Conservation (phyloP, 2,888 invertebrate species). For the Eupithecia inturbata region DNA sequence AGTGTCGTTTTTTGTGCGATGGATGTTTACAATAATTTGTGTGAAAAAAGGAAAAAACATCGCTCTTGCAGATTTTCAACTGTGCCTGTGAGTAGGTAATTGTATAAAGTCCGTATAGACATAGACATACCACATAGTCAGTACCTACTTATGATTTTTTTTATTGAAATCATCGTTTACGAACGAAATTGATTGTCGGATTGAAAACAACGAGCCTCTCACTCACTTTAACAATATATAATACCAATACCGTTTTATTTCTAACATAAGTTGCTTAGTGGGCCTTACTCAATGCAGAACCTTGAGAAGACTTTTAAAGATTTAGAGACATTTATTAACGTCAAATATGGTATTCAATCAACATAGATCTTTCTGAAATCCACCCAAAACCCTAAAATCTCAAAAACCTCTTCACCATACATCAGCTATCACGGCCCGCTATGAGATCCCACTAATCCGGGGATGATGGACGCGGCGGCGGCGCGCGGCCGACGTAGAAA, state of each 20-base stretch:
- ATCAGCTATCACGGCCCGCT: slow-evolving; percentile 7
- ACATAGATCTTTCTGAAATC: neutral
- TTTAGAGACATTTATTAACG: too few species aligned
- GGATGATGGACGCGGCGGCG: slow-evolving; percentile 41
- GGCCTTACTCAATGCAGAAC: too few species aligned
- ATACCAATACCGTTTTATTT: too few species aligned
- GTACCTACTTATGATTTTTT: too few species aligned
- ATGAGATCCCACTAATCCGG: slow-evolving; percentile 13
- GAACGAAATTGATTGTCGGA: neutral
- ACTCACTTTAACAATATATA: too few species aligned
- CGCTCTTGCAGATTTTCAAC: neutral
- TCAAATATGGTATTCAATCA: neutral
- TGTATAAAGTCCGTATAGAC: too few species aligned
- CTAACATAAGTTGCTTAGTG: too few species aligned
- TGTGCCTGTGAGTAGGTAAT: neutral
- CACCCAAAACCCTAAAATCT: slow-evolving; percentile 1
- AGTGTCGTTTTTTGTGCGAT: slow-evolving; percentile 15
- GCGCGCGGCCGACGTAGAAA: slow-evolving; percentile 42
- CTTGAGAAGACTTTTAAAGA: too few species aligned
- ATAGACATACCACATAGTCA: too few species aligned
- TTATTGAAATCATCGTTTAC: too few species aligned
- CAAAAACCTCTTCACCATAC: slow-evolving; percentile 8
- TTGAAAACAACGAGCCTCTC: too few species aligned
- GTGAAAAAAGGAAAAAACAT: neutral
- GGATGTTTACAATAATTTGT: slow-evolving; percentile 8